Conservation (phyloP, 1,140 invertebrate genomes). For the Idris sp. region DNA sequence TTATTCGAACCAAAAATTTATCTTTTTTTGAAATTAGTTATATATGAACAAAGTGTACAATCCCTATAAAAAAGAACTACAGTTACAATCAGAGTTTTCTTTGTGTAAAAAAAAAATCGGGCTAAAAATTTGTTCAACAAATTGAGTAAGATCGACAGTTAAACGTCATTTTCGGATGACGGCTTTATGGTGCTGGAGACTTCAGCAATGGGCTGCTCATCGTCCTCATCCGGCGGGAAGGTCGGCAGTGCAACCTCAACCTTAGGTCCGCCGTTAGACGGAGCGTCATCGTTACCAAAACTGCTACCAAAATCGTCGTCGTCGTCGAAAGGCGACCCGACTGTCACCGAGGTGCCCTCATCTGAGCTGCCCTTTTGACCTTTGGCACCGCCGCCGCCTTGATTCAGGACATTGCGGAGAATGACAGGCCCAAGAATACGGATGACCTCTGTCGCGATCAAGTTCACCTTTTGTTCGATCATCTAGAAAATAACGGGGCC, state of each 20-base stretch:
- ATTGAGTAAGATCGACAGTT: not conserved
- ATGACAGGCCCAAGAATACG: conserved; percentile 83
- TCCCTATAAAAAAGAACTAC: too few species aligned
- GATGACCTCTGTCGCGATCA: conserved; percentile 83
- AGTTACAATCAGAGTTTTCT: conserved; percentile 12
- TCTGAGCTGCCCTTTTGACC: conserved; percentile 45
- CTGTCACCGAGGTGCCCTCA: conserved; percentile 67
- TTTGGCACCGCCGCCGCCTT: conserved; percentile 71
- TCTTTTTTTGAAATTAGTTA: too few species aligned
- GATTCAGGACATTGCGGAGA: conserved; percentile 79
- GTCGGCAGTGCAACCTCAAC: conserved; percentile 78
- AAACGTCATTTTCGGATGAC: conserved; percentile 47
- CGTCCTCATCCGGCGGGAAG: conserved; percentile 78
- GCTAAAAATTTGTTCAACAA: conserved; percentile 1
- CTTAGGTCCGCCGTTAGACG: conserved; percentile 43
- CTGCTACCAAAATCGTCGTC: conserved; percentile 59
- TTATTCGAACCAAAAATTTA: too few species aligned
- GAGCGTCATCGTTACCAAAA: too few species aligned
- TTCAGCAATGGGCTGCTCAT: conserved; percentile 63
- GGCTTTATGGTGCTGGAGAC: conserved; percentile 58
- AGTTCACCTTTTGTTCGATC: conserved; percentile 87
- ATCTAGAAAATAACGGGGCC: conserved; percentile 82
- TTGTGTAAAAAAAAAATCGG: too few species aligned
- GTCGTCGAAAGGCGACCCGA: conserved; percentile 70
- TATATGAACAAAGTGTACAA: too few species aligned